These are phyloP conservation scores for Lordiphosa clarofinis DNA, from an alignment of 1,140 invertebrate genomes.

Conservation along the genomic window DNA sequence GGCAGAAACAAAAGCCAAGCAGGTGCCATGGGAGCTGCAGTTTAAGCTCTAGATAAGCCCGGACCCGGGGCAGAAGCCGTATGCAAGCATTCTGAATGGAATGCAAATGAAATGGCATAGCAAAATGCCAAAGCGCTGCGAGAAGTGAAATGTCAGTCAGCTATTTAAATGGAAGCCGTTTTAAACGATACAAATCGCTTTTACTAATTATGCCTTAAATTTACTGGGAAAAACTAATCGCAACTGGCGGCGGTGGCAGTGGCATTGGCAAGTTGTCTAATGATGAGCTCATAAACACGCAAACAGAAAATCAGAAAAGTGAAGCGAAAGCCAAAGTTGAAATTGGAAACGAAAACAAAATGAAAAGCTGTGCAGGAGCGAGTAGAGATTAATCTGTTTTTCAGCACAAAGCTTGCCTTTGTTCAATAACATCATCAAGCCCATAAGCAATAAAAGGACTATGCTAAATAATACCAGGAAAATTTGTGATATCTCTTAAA, in stretches of 20 bases:
- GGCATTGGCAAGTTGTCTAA: neutral
- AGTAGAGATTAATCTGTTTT: too few species aligned
- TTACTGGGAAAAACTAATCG: constrained; percentile 37
- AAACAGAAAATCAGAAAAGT: constrained; percentile 10
- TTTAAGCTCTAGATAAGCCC: constrained; percentile 42
- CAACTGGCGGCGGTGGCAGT: too few species aligned
- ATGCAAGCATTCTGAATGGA: constrained; percentile 13
- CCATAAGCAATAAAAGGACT: too few species aligned
- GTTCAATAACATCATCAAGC: too few species aligned
- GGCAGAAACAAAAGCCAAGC: constrained; percentile 27
- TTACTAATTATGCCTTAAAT: constrained; percentile 64
- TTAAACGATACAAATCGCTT: constrained; percentile 62
- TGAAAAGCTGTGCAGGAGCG: neutral
- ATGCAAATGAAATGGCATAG: constrained; percentile 54
- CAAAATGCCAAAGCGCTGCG: constrained; percentile 22
- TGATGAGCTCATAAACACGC: constrained; percentile 31
- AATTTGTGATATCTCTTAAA: too few species aligned
- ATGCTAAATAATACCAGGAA: too few species aligned
- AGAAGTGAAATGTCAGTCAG: constrained; percentile 42
- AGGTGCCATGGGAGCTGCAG: constrained; percentile 4
- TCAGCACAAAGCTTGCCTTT: too few species aligned
- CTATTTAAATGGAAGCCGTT: constrained; percentile 24
- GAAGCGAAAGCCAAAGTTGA: constrained; percentile 9
- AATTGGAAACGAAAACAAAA: constrained; percentile 21
- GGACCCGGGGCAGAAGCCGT: constrained; percentile 2